Conservation (phyloP, 2,797 vertebrate genomes). For the Tapirus indicus region DNA sequence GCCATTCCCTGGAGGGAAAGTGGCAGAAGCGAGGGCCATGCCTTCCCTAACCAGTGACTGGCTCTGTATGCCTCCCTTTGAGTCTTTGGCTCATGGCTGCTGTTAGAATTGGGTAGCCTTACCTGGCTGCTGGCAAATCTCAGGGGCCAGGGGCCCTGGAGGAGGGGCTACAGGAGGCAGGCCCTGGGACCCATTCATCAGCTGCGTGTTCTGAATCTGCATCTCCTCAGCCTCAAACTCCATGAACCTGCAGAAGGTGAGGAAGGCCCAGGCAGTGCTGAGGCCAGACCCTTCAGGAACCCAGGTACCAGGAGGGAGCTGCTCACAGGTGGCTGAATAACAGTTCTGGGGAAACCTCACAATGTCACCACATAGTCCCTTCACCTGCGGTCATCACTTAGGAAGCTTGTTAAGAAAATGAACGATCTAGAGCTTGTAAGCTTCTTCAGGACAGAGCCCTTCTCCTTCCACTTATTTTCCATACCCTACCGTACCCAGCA, state of each 20-base stretch:
- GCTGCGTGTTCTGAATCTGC: conserved; percentile 80
- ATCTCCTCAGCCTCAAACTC: conserved; percentile 84
- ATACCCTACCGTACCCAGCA: background rate
- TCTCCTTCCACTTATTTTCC: background rate
- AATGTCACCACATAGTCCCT: background rate
- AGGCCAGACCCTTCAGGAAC: background rate
- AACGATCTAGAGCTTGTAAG: background rate
- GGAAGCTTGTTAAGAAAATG: conserved; percentile 37
- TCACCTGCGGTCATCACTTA: background rate
- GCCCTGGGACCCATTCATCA: conserved; percentile 67
- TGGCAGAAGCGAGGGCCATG: background rate
- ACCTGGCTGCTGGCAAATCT: conserved; percentile 83
- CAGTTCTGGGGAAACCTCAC: background rate
- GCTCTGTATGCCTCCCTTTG: background rate
- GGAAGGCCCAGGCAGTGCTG: background rate
- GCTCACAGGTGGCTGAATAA: background rate
- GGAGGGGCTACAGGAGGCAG: conserved; percentile 48
- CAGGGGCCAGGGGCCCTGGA: conserved; percentile 24
- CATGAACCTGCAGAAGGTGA: conserved; percentile 81
- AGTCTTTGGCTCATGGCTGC: background rate
- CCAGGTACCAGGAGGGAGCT: background rate
- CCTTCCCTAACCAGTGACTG: background rate
- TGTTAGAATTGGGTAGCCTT: background rate
- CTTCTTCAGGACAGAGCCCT: background rate
- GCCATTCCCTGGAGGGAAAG: background rate